Base-by-base conservation (phyloP, 2,888 invertebrate species). In the Microdon myrmicae region DNA sequence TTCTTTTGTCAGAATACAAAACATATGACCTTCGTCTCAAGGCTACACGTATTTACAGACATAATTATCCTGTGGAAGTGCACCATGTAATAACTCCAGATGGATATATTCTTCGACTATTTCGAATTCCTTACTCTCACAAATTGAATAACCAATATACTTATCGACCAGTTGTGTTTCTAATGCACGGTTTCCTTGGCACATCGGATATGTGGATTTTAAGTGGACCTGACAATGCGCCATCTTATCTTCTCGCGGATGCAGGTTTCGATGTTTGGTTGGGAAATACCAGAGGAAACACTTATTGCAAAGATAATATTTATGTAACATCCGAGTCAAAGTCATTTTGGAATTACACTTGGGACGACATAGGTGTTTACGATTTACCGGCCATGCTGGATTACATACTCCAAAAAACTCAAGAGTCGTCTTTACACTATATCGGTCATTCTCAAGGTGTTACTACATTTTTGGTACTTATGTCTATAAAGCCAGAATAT, bases 401-500 rank as follows among this genome's bases (percentile, higher is more conserved):
- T 75, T 87, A 90, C 71, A 82, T 86, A 1, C 76, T 78, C 17
- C n/a, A 53, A 1, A 3, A 26, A 1, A 75, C 74, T 0, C 71
- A 70, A 2, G 53, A 72, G 22, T 12, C 37, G 3, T 41, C 73
- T 32, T 29, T 77, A 10, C 73, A 73, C 9, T 96, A 94, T 75
- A 82, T 94, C 25, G 96, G 95, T 0, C 94, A 95, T 78, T 95
- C 94, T 0, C 94, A 96, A 88, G 96, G 95, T 1, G 90, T 91
- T 0, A 89, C 92, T 0, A 83, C 87, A 71, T 85, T 89, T 68
- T 89, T 87, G 72, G 87, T 87, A 0, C 68, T 74, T 70, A 68
- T 70, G 58, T 73, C 75, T 3, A 68, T 71, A 54, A 67, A 5
- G 16, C 71, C 74, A 3, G 12, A 13, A 0, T 73, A 72, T 22